Base-by-base conservation (phyloP, 2,888 invertebrate genomes). In the Synanthedon myopaeformis region DNA sequence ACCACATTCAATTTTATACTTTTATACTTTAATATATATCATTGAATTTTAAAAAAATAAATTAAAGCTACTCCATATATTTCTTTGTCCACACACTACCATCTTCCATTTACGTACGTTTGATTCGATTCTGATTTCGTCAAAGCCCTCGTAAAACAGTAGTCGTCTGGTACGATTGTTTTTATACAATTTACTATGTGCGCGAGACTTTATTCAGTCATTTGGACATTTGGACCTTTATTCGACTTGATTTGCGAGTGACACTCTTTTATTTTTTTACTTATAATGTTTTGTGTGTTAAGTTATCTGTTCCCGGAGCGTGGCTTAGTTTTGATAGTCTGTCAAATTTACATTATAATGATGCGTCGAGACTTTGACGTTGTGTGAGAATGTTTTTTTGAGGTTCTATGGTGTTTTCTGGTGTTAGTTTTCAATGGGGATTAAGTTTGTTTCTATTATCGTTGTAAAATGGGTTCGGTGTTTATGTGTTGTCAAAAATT, bases 81-180 rank as follows among this genome's bases (percentile, higher is more conserved):
- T 60, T 57, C 56, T 2, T 56, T 69, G 61, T 68, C 57, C 68
- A 49, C 64, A 66, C 67, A 70, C 65, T 65, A 69, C 71, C 72
- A 72, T 81, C 81, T 83, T 84, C 80, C 81, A 82, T 82, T 79
- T 80, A 78, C 76, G 78, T 76, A 70, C 77, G 78, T 82, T 78
- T 79, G 80, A 82, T 82, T 82, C 79, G 76, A 79, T 75, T 73
- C 79, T 78, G 83, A 83, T 83, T 82, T 79, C 73, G 81, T 82
- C 79, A 83, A 85, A 81, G 79, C 77, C 79, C 72, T 80, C 78
- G 80, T 82, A 83, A 82, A 85, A 83, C 83, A 83, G 72, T 74
- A 68, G 70, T 67, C 72, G 70, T 69, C 67, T 69, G 70, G 70
- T 69, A 64, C 80, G 74, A 83, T 83, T 86, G 85, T 86, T 85